Evolutionary conservation across 2,113 vertebrate genomes (phyloP), one percentile per base, ranked within the genome.

Genomic region (Scomber japonicus): DNA sequence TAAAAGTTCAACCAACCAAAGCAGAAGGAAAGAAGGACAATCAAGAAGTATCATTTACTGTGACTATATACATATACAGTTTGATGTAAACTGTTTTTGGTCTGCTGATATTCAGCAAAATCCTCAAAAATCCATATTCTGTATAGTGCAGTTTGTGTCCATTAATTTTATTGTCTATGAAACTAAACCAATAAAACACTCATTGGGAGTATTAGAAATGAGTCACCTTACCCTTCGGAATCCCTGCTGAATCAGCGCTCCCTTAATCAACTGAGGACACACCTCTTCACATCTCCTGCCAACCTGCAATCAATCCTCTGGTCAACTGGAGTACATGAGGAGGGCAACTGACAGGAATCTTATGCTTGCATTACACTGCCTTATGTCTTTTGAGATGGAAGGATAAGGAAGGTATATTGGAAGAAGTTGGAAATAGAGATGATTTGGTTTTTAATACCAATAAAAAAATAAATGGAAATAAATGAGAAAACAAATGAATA

Each of bases 101-200:
- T 27, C 27, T 35, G 24, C n/a, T 17, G 57, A 19, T 27, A 17
- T 60, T 67, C 62, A 59, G 48, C 2, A 65, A 49, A 66, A n/a
- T 17, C 11, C 2, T 68, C 40, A 16, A 61, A 64, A 60, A 64
- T 80, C 68, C 67, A 80, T 56, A 53, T 21, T 53, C 27, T 21
- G 12, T 40, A 9, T 11, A 71, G 19, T 82, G 63, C 48, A 75
- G 57, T 78, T 66, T 70, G 53, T 35, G 15, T 83, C 66, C 69
- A 74, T 90, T 75, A 46, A 78, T 80, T 86, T 85, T 66, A 85
- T 87, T 71, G 45, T 82, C 61, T 80, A 24, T 82, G 72, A 89
- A 89, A 83, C 78, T 73, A 85, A 66, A 85, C 79, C 64, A 73
- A 89, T 90, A 88, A 91, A 91, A 91, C 21, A 45, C 72, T 88